Percentiles rank a stretch among this genome's conserved stretches.
Conservation (phyloP, 2,888 invertebrate species). For the Xylota sylvarum region DNA sequence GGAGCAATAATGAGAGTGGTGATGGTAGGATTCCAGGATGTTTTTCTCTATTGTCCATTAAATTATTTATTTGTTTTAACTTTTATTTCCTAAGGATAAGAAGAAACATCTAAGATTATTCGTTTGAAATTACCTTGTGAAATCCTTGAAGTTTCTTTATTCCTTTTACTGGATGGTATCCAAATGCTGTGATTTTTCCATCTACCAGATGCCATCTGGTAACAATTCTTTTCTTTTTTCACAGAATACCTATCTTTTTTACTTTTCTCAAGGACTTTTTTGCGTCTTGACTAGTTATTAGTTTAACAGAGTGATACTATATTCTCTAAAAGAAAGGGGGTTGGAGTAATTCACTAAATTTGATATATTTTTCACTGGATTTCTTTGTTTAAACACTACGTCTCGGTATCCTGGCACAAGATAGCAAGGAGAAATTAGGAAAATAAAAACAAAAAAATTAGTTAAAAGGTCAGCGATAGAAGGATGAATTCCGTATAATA, state of each 20-base stretch:
- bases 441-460: not conserved
- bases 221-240: constrained; percentile 5
- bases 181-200: constrained; percentile 50
- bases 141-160: constrained; percentile 57
- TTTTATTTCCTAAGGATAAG: constrained; percentile 3
- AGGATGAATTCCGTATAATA: not conserved
- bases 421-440: not conserved
- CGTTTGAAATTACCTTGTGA: constrained; percentile 39
- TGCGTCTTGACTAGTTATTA: constrained; percentile 28
- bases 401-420: constrained; percentile 22
- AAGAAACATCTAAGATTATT: not conserved
- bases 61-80: constrained; percentile 53
- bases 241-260: constrained; percentile 10
- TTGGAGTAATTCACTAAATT: constrained; percentile 13
- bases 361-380: constrained; percentile 41
- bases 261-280: constrained; percentile 49
- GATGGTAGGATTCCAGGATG: constrained; percentile 48
- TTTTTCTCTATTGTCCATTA: constrained; percentile 46
- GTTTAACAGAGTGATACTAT: constrained; percentile 18
- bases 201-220: constrained; percentile 67
- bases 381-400: constrained; percentile 54
- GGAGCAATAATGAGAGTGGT: constrained; percentile 25
- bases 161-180: constrained; percentile 50
- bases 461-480: not conserved
- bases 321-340: not conserved